These are phyloP conservation scores for Palythoa grandiflora DNA, from an alignment of 92 coral and sea anemone genomes.

Conservation along the genomic window DNA sequence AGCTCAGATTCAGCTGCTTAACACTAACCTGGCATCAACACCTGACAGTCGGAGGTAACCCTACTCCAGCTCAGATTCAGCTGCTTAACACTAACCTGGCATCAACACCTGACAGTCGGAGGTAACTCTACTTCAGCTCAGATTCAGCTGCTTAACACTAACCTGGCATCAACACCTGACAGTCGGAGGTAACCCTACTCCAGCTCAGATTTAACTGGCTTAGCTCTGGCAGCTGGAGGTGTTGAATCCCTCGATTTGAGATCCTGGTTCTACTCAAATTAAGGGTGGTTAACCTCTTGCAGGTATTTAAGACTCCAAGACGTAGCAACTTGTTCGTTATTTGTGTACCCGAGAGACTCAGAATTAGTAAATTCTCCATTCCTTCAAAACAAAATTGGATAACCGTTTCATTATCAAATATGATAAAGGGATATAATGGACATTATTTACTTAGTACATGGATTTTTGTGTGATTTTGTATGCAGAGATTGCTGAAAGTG, in stretches of 20 bases:
- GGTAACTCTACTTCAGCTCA: slow-evolving; percentile 93
- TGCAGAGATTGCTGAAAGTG: too few relatives aligned
- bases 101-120: slow-evolving; percentile 78
- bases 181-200: slow-evolving; percentile 89
- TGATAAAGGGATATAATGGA: background rate
- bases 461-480: too few relatives aligned
- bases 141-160: slow-evolving; percentile 66
- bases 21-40: slow-evolving; percentile 75
- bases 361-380: slow-evolving; percentile 71
- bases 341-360: slow-evolving; percentile 87
- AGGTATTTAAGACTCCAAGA: slow-evolving; percentile 68
- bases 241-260: slow-evolving; percentile 77
- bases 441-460: too few relatives aligned
- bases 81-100: slow-evolving; percentile 67
- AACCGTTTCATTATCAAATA: slow-evolving; percentile 44
- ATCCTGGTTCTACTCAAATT: slow-evolving; percentile 90
- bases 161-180: slow-evolving; percentile 82
- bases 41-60: slow-evolving; percentile 74
- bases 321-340: slow-evolving; percentile 75
- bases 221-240: slow-evolving; percentile 68
- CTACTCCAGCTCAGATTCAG: slow-evolving; percentile 67
- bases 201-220: slow-evolving; percentile 89
- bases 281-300: slow-evolving; percentile 67
- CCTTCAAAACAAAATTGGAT: slow-evolving; percentile 7
- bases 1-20: slow-evolving; percentile 64